Conservation (phyloP, 2,113 vertebrate genomes). For the Melozone crissalis region DNA sequence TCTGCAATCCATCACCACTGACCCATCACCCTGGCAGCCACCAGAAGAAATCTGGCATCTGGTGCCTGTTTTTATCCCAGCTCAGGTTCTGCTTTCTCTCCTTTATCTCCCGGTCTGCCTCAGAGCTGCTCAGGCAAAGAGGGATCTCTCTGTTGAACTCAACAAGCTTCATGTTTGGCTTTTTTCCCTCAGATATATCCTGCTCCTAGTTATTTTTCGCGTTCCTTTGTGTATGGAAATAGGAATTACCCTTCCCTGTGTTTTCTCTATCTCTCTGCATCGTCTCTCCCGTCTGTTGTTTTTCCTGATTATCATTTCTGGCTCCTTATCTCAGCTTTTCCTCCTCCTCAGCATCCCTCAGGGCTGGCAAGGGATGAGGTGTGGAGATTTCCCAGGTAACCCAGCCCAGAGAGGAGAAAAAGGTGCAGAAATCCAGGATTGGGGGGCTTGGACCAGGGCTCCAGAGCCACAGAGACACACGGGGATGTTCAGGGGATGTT, state of each 20-base stretch:
- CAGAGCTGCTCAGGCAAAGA: not conserved
- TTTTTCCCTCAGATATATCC: not conserved
- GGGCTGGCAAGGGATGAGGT: not conserved
- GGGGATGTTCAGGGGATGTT: no score
- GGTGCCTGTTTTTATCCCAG: not conserved
- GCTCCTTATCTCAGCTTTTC: conserved; percentile 22
- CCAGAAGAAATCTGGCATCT: conserved; percentile 48
- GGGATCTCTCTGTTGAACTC: not conserved
- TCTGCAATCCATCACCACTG: conserved; percentile 38
- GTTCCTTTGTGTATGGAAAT: not conserved
- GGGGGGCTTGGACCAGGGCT: fast-evolving
- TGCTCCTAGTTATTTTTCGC: not conserved
- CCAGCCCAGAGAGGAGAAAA: not conserved
- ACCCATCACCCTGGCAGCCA: conserved; percentile 23
- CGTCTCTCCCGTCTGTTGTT: conserved; percentile 9
- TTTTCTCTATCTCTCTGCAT: conserved; percentile 20
- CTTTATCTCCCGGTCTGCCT: not conserved
- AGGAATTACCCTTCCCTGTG: conserved; percentile 29
- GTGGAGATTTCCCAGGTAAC: not conserved
- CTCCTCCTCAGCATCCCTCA: conserved; percentile 30
- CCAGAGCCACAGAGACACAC: fast-evolving
- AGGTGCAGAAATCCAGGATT: not conserved
- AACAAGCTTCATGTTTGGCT: not conserved
- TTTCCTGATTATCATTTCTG: conserved; percentile 26
- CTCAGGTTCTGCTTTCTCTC: conserved; percentile 7